Conservation (phyloP, 2,888 invertebrate species). For the Hanleya hanleyi region DNA sequence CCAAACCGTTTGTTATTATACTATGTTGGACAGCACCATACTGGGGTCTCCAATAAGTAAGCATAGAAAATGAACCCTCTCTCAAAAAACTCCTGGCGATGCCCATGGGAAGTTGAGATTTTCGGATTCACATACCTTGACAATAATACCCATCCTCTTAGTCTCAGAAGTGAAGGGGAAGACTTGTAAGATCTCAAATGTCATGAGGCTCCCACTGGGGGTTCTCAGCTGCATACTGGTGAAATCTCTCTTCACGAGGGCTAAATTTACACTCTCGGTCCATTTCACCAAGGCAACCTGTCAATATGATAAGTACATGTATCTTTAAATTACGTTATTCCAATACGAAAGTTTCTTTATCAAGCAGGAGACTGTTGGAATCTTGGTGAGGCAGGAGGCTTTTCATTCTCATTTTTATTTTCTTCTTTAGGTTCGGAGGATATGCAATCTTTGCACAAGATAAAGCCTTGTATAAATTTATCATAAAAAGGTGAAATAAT, state of each 20-base stretch:
- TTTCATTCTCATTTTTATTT: no score
- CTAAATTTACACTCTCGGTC: constrained; percentile 82
- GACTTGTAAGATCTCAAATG: constrained; percentile 79
- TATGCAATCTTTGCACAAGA: no score
- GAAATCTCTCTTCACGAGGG: constrained; percentile 78
- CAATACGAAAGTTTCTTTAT: no score
- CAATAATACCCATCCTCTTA: constrained; percentile 85
- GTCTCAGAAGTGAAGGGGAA: constrained; percentile 86
- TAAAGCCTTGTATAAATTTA: no score
- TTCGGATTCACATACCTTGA: constrained; percentile 74
- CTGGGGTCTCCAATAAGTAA: background rate
- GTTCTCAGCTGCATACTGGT: constrained; percentile 76
- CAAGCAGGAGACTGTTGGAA: no score
- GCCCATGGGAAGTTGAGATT: background rate
- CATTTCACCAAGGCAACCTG: constrained; percentile 83
- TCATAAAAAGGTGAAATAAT: no score
- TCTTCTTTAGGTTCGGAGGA: no score
- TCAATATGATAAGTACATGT: no score
- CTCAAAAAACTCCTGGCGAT: background rate
- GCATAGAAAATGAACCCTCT: no score
- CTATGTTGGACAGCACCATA: background rate
- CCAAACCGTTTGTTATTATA: background rate
- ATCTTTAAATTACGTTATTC: no score
- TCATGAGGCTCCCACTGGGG: constrained; percentile 75
- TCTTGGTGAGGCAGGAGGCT: no score